Base-by-base conservation (phyloP, 30 jellyfish, hydroid and myxozoan genomes). In the Cassiopea andromeda region DNA sequence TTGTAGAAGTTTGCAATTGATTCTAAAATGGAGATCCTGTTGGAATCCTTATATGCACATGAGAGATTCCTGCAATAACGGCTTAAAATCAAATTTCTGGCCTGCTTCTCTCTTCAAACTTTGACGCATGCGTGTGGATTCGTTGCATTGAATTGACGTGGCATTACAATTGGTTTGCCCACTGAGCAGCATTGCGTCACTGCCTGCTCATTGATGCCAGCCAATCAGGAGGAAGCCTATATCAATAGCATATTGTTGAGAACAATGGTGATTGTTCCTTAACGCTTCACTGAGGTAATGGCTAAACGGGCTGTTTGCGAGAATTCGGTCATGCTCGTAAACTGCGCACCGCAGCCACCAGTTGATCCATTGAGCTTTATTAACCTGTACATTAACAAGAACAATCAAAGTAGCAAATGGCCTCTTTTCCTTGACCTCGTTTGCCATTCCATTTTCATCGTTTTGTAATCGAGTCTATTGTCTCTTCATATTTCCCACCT, bases 181-280 rank as follows among this genome's bases (percentile, higher is more conserved):
- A 86, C 60, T 85, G 93, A 79, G 78, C 94, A 84, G 96, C 92
- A 85, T 92, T 91, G 97, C 97, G 97, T 92, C 97, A 92, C 91
- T 82, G 87, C 93, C 80, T 85, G 89, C 66, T 64, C 91, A 80
- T 15, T 83, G 97, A 90, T 57, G 75, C 87, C 81, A 48, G 84
- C 97, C 94, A 81, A 91, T 79, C 94, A 85, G 59, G 57, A 69
- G 47, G 81, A 73, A 76, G 84, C 86, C 19, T 72, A 77, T 75
- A 81, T 83, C 48, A 69, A 84, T 73, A 43, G 73, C 60, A 74
- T 80, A 75, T 92, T 76, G 85, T 76, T 86, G 8, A 80, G 81
- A 85, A 83, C 97, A 92, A 92, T 92, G 48, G 88, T 44, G 85
- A 80, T 72, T 72, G 94, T 75, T 80, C 95, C 75, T 43, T 57